Percentiles rank a stretch among this genome's conserved stretches.
Conservation (phyloP, 2,888 invertebrate genomes). For the Maniola hyperantus region DNA sequence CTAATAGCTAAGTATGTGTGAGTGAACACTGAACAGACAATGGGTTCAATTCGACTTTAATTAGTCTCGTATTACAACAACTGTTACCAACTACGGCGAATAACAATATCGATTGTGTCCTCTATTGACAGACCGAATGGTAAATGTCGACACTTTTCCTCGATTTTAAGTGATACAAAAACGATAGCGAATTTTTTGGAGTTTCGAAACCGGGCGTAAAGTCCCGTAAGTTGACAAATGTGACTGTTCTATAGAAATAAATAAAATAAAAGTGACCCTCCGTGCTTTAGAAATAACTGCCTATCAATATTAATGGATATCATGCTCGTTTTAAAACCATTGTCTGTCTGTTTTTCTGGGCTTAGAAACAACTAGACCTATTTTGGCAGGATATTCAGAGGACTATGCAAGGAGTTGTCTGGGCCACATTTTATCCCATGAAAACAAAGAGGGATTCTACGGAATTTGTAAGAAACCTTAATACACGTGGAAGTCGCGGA, state of each 20-base stretch:
- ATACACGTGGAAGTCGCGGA: no score
- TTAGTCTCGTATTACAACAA: constrained; percentile 55
- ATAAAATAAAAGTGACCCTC: not conserved
- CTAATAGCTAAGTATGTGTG: constrained; percentile 49
- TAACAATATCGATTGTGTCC: constrained; percentile 21
- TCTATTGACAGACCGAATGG: constrained; percentile 15
- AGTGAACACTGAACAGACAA: constrained; percentile 55
- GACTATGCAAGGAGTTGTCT: no score
- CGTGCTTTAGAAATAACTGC: not conserved
- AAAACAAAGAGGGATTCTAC: no score
- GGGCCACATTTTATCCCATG: no score
- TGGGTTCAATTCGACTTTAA: constrained; percentile 50
- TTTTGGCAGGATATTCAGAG: not conserved
- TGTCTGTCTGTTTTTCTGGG: not conserved
- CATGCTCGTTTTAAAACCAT: no score
- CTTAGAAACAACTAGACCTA: not conserved
- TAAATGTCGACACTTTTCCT: constrained; percentile 20
- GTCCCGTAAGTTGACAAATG: not conserved
- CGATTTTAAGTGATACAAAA: constrained; percentile 9
- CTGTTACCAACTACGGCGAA: constrained; percentile 43
- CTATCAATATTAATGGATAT: not conserved
- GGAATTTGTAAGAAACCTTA: no score
- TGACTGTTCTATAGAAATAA: not conserved
- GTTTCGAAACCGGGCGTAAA: constrained; percentile 1
- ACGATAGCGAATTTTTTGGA: not conserved